These are phyloP conservation scores for Frieseomelitta varia DNA, from an alignment of 1,140 invertebrate genomes.

Conservation along the genomic window DNA sequence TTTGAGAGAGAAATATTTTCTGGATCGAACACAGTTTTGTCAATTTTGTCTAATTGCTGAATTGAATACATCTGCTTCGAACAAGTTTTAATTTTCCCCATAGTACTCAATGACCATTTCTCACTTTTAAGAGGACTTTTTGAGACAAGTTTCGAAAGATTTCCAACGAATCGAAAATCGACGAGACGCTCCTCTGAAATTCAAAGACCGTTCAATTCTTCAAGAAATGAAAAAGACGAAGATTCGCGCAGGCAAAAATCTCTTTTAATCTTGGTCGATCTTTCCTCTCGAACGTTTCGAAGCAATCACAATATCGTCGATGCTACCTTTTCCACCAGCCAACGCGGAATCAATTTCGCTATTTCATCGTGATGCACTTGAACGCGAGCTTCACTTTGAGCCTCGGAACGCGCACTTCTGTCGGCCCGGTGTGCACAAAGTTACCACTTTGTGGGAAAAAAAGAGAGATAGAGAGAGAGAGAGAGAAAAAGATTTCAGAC, in stretches of 20 bases:
- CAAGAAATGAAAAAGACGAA: not conserved
- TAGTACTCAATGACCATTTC: too few species aligned
- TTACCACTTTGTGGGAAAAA: not conserved
- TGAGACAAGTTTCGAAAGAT: not conserved
- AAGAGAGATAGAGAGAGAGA: too few species aligned
- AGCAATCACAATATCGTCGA: not conserved
- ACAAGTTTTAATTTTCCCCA: not conserved
- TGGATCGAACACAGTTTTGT: not conserved
- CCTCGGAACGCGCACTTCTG: not conserved
- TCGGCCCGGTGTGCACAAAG: not conserved
- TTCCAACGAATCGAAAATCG: not conserved
- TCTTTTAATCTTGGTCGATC: not conserved
- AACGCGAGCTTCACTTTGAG: not conserved
- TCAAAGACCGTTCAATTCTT: too few species aligned
- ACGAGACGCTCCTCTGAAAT: not conserved
- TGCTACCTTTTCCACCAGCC: not conserved
- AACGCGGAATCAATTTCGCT: not conserved
- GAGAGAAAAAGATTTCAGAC: not conserved
- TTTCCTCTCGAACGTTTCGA: not conserved
- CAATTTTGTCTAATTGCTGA: not conserved
- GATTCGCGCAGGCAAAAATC: not conserved
- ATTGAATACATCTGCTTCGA: not conserved
- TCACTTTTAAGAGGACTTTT: too few species aligned
- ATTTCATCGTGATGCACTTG: slow-evolving; percentile 1
- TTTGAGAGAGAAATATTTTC: not conserved